Base-by-base conservation (phyloP, 2,888 invertebrate genomes). In the Baccha elongata region DNA sequence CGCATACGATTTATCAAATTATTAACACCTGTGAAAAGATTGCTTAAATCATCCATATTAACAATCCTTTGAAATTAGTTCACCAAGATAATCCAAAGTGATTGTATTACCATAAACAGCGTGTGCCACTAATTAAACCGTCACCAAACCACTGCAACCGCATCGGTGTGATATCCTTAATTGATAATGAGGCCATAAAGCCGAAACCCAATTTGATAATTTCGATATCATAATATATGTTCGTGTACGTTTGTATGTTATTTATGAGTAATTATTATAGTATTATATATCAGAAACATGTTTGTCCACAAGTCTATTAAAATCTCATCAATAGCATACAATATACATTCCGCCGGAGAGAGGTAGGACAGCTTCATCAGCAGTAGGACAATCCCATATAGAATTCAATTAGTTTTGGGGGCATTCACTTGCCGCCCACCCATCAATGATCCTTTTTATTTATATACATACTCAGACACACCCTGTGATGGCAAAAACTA, bases 261-360 rank as follows among this genome's bases (percentile, higher is more conserved):
- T 48, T 21, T 48, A n/a, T n/a, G 46, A 17, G 17, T 17, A 48
- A 44, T 64, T 35, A 29, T 60, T 37, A 68, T 68, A 44, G 32
- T 32, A 67, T 58, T 40, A 58, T 60, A n/a, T 48, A 1, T 48
- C 7, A 10, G 8, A 11, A 10, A 55, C 44, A 60, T 17, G 64
- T 32, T 48, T 35, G 42, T 2, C 71, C 60, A 29, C 55, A 55
- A 37, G 37, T 19, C 58, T 58, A 75, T 81, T 81, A 81, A 75
- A 74, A 53, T 58, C 75, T 52, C 80, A 81, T 81, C 69, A 81
- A 60, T 50, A 37, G 55, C 53, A 52, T 64, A 42, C 60, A 79
- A 50, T 23, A 55, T 40, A 55, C 50, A 21, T 15, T 65, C 65
- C 65, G 29, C 26, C 52, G 23, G 11, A 23, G 23, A 11, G 21